These are phyloP conservation scores for Pachypanchax playfairii DNA, from an alignment of 2,113 vertebrate genomes.

Conservation along the genomic window DNA sequence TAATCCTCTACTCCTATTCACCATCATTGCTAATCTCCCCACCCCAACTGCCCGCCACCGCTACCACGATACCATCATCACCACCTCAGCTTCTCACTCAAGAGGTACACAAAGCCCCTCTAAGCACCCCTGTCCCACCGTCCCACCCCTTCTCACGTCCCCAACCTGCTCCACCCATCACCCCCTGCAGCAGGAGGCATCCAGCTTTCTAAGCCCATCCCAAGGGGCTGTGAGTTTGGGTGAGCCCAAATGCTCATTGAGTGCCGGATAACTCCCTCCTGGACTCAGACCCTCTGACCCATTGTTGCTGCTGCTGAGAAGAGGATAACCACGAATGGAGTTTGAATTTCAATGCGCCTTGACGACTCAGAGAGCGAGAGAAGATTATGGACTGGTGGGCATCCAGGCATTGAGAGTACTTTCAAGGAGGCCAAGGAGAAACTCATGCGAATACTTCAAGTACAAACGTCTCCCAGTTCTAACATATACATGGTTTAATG, in stretches of 20 bases:
- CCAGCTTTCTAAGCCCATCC: conserved; percentile 69
- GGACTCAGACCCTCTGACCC: conserved; percentile 54
- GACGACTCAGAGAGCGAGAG: conserved; percentile 63
- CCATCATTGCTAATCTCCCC: conserved; percentile 77
- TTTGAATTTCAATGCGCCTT: conserved; percentile 76
- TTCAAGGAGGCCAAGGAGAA: conserved; percentile 47
- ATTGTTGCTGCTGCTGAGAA: conserved; percentile 69
- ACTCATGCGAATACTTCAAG: conserved; percentile 70
- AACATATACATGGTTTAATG: conserved; percentile 11
- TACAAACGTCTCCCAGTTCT: conserved; percentile 19
- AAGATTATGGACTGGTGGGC: conserved; percentile 70
- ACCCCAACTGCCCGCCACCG: conserved; percentile 59
- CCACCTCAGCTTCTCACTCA: conserved; percentile 71
- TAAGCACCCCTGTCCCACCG: conserved; percentile 61
- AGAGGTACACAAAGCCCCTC: conserved; percentile 77
- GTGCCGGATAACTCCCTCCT: conserved; percentile 74
- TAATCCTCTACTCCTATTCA: conserved; percentile 82
- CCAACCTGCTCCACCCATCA: conserved; percentile 70
- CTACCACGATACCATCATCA: conserved; percentile 61
- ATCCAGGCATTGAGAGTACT: conserved; percentile 82
- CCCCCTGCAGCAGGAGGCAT: conserved; percentile 69
- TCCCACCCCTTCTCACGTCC: conserved; percentile 58
- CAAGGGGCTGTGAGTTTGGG: conserved; percentile 60
- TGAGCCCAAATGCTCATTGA: conserved; percentile 72
- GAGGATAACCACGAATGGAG: conserved; percentile 70